phyloP scores from a whole-genome alignment of 2,888 invertebrate species.

The Pandemis cinnamomeana region DNA sequence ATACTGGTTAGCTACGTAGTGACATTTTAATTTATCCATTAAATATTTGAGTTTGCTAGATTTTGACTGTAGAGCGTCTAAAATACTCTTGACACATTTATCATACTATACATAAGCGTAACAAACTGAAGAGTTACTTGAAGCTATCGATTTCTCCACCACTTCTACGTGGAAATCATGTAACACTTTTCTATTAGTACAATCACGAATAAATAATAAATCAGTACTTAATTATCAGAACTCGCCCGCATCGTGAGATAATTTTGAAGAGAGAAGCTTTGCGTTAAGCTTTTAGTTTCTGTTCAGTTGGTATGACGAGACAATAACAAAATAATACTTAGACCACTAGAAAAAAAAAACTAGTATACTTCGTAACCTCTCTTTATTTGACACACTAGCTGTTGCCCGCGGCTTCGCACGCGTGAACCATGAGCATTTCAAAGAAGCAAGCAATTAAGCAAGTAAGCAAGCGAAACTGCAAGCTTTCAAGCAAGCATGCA shows the following conservation, averaged over 20 bases:
- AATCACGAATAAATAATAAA: constrained; percentile 36
- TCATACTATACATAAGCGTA: not conserved
- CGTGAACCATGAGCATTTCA: too few relatives aligned
- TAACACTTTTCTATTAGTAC: constrained; percentile 23
- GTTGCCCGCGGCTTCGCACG: too few relatives aligned
- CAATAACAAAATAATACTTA: not conserved
- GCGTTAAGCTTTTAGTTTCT: not conserved
- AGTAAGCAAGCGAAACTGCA: too few relatives aligned
- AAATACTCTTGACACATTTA: not conserved
- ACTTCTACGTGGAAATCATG: constrained; percentile 18
- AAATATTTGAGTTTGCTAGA: not conserved
- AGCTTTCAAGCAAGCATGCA: too few relatives aligned
- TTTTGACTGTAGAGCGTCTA: not conserved
- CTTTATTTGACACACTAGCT: too few relatives aligned
- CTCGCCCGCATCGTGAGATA: constrained; percentile 19
- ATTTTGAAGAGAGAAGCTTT: constrained; percentile 15
- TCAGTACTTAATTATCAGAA: constrained; percentile 21
- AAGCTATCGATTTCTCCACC: constrained; percentile 16
- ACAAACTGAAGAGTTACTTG: constrained; percentile 10
- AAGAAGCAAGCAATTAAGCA: too few relatives aligned
- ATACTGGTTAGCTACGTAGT: not conserved
- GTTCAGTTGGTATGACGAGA: not conserved
- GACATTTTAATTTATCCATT: not conserved
- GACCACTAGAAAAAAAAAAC: too few relatives aligned
- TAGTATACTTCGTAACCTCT: too few relatives aligned